Evolutionary conservation across 2,888 invertebrate species (phyloP), one percentile per base, ranked within the genome.

Genomic region (Pterostichus madidus): DNA sequence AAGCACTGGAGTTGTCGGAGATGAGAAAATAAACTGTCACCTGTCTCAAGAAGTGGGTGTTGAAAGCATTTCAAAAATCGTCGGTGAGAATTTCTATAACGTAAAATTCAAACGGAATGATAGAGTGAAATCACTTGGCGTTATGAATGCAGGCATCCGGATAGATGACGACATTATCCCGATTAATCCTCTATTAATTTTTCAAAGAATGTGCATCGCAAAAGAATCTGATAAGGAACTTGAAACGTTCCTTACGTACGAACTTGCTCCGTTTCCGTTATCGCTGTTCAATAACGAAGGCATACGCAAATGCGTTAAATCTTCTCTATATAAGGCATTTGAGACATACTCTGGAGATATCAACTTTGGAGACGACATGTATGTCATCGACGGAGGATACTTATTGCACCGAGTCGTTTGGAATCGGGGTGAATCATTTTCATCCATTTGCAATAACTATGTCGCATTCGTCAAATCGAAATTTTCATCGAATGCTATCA

Each of bases 331-430:
- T 76, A 83, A 84, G 31, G 78, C 64, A 52, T 86, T 86, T 79
- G 13, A 85, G 15, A 71, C 76, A 75, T 10, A 61, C 53, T 59
- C 80, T 61, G 53, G 49, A 61, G 75, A 84, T 75, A 82, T 78
- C 59, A 52, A 84, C 76, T 84, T 85, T 82, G 79, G 80, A 84
- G 59, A 84, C 59, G 61, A 83, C 46, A 84, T 84, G 64, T 84
- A 86, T 84, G 83, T 86, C 56, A 84, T 87, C 73, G 86, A 86
- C 68, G 86, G 85, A 83, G 86, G 85, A 83, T 86, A 84, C 80
- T 82, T 87, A 75, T 83, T 87, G 71, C 86, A 86, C 59, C 56
- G 84, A 84, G 86, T 86, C 59, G 77, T 86, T 77, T 87, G 86
- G 86, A 76, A 85, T 78, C 83, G 80, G 76, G 84, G 81, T 80